Evolutionary conservation across 1,140 invertebrate genomes (phyloP).

Genomic region (Drosophila murphyi): DNA sequence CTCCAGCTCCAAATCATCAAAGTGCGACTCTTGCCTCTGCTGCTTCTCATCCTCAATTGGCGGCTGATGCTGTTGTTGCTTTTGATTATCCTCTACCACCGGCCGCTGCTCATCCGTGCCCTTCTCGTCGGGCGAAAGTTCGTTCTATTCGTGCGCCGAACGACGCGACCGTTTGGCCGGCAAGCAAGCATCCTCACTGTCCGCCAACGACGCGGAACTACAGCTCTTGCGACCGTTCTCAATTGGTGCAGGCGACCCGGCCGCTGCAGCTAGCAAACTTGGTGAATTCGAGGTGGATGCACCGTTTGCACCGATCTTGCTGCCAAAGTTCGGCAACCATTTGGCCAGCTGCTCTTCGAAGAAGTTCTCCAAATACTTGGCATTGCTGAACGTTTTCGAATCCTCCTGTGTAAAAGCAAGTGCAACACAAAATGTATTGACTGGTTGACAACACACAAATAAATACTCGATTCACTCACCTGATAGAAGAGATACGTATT

Average conservation of each 20-base stretch:
- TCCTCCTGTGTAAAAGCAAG: slow-evolving; percentile 87
- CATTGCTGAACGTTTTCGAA: slow-evolving; percentile 92
- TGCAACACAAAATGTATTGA: slow-evolving; percentile 37
- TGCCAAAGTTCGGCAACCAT: slow-evolving; percentile 91
- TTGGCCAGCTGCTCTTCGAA: slow-evolving; percentile 93
- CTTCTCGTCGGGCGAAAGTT: slow-evolving; percentile 65
- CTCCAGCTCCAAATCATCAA: slow-evolving; percentile 50
- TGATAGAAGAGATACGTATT: slow-evolving; percentile 94
- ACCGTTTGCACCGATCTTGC: slow-evolving; percentile 46
- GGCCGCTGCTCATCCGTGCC: slow-evolving; percentile 35
- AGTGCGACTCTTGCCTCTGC: slow-evolving; percentile 13
- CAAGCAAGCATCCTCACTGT: slow-evolving; percentile 70
- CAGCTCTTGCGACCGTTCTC: slow-evolving; percentile 78
- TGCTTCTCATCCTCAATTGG: background rate
- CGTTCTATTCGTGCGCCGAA: slow-evolving; percentile 76
- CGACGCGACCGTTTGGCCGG: slow-evolving; percentile 72
- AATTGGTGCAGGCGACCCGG: slow-evolving; percentile 58
- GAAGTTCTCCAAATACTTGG: slow-evolving; percentile 93
- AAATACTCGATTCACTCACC: slow-evolving; percentile 86
- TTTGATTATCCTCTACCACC: slow-evolving; percentile 1
- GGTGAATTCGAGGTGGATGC: slow-evolving; percentile 53
- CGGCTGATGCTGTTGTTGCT: background rate
- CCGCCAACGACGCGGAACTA: slow-evolving; percentile 66
- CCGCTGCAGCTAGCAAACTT: slow-evolving; percentile 41
- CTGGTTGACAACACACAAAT: background rate